Base-by-base conservation (phyloP, 2,113 vertebrate genomes). In the Cromileptes altivelis region DNA sequence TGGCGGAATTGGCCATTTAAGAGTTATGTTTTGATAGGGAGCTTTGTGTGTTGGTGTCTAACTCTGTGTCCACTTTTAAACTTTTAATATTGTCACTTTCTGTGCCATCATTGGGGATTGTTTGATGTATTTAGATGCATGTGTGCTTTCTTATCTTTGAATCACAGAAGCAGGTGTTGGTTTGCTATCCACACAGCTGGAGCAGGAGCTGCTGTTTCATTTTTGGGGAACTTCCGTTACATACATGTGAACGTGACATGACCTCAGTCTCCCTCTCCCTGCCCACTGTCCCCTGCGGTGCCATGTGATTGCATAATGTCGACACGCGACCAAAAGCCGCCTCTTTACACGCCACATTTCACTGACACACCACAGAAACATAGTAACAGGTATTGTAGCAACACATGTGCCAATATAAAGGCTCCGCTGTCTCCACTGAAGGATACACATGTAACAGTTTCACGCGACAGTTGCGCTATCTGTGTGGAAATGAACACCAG, bases 371-470 rank as follows among this genome's bases (percentile, higher is more conserved):
- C 9, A 19, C 8, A 4, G 4, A 64, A 19, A 11, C 17, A 58
- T 7, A 13, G 13, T 1, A n/a, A 52, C 14, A 2, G 33, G 33
- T 6, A 37, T 2, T 0, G 14, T 23, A 5, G 4, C 40, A 4
- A 45, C 33, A 45, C 42, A 17, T 0, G 50, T 0, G 27, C 3
- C 21, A 1, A 19, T 11, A 0, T 17, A 1, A 1, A 25, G 40
- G 4, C 2, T 14, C 62, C 0, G 4, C 17, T 42, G 4, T 3
- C n/a, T 21, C 1, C 1, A 6, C 10, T 4, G 18, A 2, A 8
- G 30, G 67, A 7, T 23, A 14, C 23, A 61, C 33, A 65, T 55
- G 37, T 57, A 62, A 33, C 62, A 0, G 4, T 8, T 37, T 14
- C 6, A 0, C 25, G 4, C 17, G 0, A 25, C 1, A 1, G 12